These are phyloP conservation scores for Prosopocoilus inquinatus DNA, from an alignment of 2,888 invertebrate genomes.

Conservation along the genomic window DNA sequence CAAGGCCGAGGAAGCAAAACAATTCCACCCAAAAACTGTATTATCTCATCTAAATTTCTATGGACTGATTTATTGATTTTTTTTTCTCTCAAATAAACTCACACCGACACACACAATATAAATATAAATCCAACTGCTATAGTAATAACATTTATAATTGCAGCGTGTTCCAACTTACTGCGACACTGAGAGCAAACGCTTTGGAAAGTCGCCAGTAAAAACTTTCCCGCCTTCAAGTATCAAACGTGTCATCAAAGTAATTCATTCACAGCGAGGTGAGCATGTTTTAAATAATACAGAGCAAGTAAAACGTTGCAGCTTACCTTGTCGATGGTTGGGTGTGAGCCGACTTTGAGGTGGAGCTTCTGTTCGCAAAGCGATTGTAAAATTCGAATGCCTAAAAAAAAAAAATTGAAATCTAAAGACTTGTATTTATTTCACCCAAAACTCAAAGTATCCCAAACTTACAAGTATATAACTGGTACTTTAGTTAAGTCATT, in stretches of 20 bases:
- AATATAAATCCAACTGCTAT: background rate
- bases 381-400: slow-evolving; percentile 63
- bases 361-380: slow-evolving; percentile 67
- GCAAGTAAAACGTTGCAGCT: slow-evolving; percentile 27
- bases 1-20: no score
- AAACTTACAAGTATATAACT: no score
- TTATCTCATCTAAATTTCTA: slow-evolving; percentile 1
- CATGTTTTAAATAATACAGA: slow-evolving; percentile 11
- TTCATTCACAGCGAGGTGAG: slow-evolving; percentile 18
- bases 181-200: slow-evolving; percentile 50
- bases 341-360: slow-evolving; percentile 69
- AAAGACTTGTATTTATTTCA: slow-evolving; percentile 8
- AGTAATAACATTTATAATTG: slow-evolving; percentile 3
- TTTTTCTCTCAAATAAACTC: background rate
- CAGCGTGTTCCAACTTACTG: slow-evolving; percentile 45
- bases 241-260: slow-evolving; percentile 15
- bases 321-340: slow-evolving; percentile 60
- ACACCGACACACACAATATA: no score
- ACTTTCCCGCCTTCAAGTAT: slow-evolving; percentile 48
- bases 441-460: no score
- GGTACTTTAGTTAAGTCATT: no score
- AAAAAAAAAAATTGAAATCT: slow-evolving; percentile 22
- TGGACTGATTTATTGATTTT: background rate
- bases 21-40: no score
- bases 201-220: slow-evolving; percentile 49